Evolutionary conservation across 2,888 invertebrate genomes (phyloP).

Genomic region (Drosophila limbata): DNA sequence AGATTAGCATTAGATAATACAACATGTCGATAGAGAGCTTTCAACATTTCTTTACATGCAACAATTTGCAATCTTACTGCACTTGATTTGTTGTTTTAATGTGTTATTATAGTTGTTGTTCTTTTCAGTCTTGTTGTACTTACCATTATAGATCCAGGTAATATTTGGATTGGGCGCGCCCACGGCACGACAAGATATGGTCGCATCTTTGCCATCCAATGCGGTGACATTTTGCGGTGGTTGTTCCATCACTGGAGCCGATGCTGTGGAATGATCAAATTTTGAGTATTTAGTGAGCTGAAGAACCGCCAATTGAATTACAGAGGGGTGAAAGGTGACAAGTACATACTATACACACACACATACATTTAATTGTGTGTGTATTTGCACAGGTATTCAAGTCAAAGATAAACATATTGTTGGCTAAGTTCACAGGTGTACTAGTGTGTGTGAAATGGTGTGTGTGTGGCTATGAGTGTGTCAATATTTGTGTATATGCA

Average conservation of each 20-base stretch:
- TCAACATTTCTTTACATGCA: conserved; percentile 15
- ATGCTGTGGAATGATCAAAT: conserved; percentile 87
- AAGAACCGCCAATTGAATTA: conserved; percentile 2
- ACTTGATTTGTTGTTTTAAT: not conserved
- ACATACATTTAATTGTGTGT: not conserved
- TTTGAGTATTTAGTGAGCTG: conserved; percentile 18
- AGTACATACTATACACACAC: conserved; percentile 1
- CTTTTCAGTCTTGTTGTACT: conserved; percentile 74
- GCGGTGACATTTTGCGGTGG: conserved; percentile 95
- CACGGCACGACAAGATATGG: conserved; percentile 93
- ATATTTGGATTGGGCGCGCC: conserved; percentile 96
- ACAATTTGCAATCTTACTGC: not conserved
- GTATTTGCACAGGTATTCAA: conserved; percentile 22
- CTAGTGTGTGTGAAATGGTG: conserved; percentile 12
- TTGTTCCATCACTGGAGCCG: conserved; percentile 93
- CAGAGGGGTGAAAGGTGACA: conserved; percentile 4
- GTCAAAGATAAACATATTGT: conserved; percentile 25
- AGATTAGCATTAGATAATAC: conserved; percentile 40
- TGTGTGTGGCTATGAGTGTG: conserved; percentile 18
- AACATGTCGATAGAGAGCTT: not conserved
- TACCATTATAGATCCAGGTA: conserved; percentile 97
- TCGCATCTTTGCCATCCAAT: conserved; percentile 96
- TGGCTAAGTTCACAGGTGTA: conserved; percentile 11
- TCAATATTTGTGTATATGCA: conserved; percentile 21
- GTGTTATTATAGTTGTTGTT: not conserved